These are phyloP conservation scores for Rhynchotus rufescens DNA, from an alignment of 2,797 vertebrate genomes.

Conservation along the genomic window DNA sequence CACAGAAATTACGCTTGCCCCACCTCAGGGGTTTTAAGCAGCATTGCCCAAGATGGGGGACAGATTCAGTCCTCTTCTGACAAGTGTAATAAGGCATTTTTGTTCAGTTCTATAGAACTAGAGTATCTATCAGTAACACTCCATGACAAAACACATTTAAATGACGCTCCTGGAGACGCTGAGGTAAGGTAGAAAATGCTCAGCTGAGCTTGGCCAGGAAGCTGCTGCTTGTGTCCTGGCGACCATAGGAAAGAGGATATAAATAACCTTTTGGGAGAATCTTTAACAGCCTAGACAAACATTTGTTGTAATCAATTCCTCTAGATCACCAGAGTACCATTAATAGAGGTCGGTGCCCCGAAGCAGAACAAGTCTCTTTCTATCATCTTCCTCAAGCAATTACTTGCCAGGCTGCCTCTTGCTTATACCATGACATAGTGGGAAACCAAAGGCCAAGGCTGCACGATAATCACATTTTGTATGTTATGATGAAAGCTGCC, in stretches of 20 bases:
- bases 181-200: not conserved
- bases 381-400: not conserved
- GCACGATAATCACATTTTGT: not conserved
- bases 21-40: not conserved
- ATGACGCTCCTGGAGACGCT: not conserved
- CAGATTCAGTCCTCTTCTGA: not conserved
- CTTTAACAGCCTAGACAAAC: not conserved
- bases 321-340: not conserved
- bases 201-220: not conserved
- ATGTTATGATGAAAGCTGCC: not conserved
- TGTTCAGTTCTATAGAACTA: not conserved
- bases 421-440: not conserved
- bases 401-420: not conserved
- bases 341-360: not conserved
- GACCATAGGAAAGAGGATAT: not conserved
- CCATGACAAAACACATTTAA: not conserved
- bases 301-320: not conserved
- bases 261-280: not conserved
- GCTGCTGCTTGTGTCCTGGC: not conserved
- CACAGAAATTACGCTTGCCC: not conserved
- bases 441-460: not conserved
- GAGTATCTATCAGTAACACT: not conserved
- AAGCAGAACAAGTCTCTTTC: not conserved
- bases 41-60: not conserved
- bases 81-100: not conserved